A percentile compares a stretch with the other conserved stretches of the same genome.
These are phyloP conservation scores for Anorthoa munda DNA, from an alignment of 2,888 invertebrate species.

Conservation along the genomic window DNA sequence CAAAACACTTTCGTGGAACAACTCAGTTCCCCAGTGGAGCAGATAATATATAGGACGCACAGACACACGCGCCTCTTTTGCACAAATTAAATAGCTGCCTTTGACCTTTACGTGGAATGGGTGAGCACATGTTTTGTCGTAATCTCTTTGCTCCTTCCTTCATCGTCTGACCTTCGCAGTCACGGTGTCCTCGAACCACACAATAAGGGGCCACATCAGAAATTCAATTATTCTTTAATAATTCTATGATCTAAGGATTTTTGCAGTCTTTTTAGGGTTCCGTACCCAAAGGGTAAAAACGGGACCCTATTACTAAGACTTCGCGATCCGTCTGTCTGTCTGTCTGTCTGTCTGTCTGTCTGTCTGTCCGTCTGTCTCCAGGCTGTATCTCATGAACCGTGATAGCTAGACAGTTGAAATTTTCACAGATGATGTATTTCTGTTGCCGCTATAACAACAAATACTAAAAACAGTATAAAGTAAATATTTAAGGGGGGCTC, in stretches of 20 bases:
- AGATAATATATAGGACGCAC: background rate
- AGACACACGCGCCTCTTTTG: constrained; percentile 16
- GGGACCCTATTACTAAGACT: too few species aligned
- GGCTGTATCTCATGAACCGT: too few species aligned
- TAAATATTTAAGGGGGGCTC: too few species aligned
- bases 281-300: too few species aligned
- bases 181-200: constrained; percentile 19
- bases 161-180: constrained; percentile 17
- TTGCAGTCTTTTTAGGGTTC: constrained; percentile 67
- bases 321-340: too few species aligned
- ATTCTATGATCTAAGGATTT: constrained; percentile 63
- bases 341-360: too few species aligned
- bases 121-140: constrained; percentile 28
- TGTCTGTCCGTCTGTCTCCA: too few species aligned
- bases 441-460: too few species aligned
- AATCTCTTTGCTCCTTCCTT: constrained; percentile 32
- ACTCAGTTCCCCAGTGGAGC: background rate
- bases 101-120: constrained; percentile 21
- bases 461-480: too few species aligned
- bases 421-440: too few species aligned
- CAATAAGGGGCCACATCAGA: constrained; percentile 52
- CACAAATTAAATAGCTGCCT: constrained; percentile 48
- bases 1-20: constrained; percentile 7
- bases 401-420: too few species aligned
- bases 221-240: constrained; percentile 73